Conservation (phyloP, 2,797 vertebrate genomes). For the Parambassis ranga region DNA sequence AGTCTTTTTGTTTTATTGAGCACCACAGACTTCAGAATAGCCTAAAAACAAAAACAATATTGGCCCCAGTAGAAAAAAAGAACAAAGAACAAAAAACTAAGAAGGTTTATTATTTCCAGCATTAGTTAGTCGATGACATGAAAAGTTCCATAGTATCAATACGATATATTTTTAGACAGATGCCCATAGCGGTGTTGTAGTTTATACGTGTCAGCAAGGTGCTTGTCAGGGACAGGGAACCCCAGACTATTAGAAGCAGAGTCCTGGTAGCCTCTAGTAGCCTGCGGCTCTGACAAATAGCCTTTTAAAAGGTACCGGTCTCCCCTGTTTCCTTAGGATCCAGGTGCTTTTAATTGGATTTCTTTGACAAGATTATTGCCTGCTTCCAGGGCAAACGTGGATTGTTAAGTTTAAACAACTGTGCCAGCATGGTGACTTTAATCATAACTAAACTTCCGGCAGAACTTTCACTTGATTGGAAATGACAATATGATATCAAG, state of each 20-base stretch:
- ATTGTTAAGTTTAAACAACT: constrained; percentile 25
- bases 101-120: too few species aligned
- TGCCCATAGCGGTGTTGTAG: too few species aligned
- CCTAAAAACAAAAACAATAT: too few species aligned
- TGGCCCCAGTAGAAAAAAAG: too few species aligned
- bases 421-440: neutral
- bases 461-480: constrained; percentile 31
- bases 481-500: constrained; percentile 31
- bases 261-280: constrained; percentile 1
- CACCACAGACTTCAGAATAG: too few species aligned
- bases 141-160: too few species aligned
- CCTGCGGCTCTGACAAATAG: constrained; percentile 47
- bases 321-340: constrained; percentile 52
- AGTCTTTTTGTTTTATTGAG: too few species aligned
- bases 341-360: constrained; percentile 68
- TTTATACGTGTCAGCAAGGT: too few species aligned
- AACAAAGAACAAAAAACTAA: too few species aligned
- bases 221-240: constrained; percentile 20
- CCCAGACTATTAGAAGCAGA: constrained; percentile 24
- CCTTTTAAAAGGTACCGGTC: constrained; percentile 52
- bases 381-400: constrained; percentile 31
- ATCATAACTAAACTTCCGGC: constrained; percentile 42
- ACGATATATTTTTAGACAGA: too few species aligned
- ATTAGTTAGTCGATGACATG: too few species aligned
- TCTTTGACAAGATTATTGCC: constrained; percentile 54